Conservation (phyloP, 2,888 invertebrate genomes). For the Philaethria dido region DNA sequence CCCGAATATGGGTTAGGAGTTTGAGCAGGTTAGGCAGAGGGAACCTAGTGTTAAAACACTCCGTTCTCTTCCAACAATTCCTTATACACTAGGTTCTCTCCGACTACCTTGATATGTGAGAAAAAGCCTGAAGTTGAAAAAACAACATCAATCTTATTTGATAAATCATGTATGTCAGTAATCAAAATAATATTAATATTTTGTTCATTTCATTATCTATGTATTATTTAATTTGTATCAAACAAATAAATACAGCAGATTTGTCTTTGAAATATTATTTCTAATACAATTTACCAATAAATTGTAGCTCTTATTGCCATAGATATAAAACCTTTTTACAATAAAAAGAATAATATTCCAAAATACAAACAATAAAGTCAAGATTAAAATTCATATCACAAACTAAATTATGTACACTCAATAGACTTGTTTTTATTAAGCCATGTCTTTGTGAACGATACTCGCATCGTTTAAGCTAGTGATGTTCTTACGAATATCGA, state of each 20-base stretch:
- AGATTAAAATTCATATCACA: conserved; percentile 45
- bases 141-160: too few species aligned
- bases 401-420: conserved; percentile 58
- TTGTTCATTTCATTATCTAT: too few species aligned
- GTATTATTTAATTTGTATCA: too few species aligned
- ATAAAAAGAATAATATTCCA: conserved; percentile 3
- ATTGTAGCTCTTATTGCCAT: neutral
- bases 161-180: too few species aligned
- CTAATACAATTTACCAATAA: neutral
- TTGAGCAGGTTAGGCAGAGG: too few species aligned
- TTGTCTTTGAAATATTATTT: neutral
- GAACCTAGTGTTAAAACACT: too few species aligned
- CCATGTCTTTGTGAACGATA: conserved; percentile 61
- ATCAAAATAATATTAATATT: too few species aligned
- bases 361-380: conserved; percentile 33
- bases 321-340: neutral
- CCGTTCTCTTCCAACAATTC: too few species aligned
- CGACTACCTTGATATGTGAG: too few species aligned
- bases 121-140: too few species aligned
- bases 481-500: conserved; percentile 42
- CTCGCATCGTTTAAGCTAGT: conserved; percentile 55
- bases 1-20: neutral
- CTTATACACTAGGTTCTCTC: too few species aligned
- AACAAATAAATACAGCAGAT: neutral
- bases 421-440: conserved; percentile 62